Conservation (phyloP, 2,888 invertebrate genomes). For the Bhutanitis thaidina region DNA sequence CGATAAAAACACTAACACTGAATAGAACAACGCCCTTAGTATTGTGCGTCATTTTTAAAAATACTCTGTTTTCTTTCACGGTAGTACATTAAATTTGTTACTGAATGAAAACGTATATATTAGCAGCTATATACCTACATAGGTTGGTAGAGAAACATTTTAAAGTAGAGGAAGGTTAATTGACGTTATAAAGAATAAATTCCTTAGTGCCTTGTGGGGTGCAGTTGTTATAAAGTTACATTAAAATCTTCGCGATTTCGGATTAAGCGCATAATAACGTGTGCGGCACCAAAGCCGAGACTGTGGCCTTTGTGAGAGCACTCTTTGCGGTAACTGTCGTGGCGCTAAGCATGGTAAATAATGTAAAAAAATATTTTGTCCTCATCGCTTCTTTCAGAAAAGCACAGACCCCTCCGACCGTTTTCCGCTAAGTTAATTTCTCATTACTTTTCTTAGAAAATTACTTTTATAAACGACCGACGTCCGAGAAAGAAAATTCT, state of each 20-base stretch:
- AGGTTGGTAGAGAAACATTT: too few species aligned
- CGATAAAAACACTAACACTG: too few species aligned
- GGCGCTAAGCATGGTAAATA: slow-evolving; percentile 47
- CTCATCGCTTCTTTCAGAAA: slow-evolving; percentile 50
- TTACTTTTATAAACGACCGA: slow-evolving; percentile 63
- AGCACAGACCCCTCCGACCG: slow-evolving; percentile 44
- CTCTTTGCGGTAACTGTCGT: slow-evolving; percentile 46
- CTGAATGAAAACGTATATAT: too few species aligned
- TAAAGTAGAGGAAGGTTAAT: too few species aligned
- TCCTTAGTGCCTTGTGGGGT: too few species aligned
- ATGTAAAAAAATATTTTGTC: slow-evolving; percentile 62
- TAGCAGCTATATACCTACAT: too few species aligned
- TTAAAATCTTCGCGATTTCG: slow-evolving; percentile 54
- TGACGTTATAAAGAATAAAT: too few species aligned
- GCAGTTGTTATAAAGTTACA: slow-evolving; percentile 47
- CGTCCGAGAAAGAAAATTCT: slow-evolving; percentile 61
- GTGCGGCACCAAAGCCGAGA: slow-evolving; percentile 39
- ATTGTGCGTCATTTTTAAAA: too few species aligned
- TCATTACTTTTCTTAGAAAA: slow-evolving; percentile 74
- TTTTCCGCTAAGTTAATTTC: slow-evolving; percentile 75
- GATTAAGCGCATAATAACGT: slow-evolving; percentile 58
- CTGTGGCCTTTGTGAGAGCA: slow-evolving; percentile 49
- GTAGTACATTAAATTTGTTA: too few species aligned
- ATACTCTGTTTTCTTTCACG: too few species aligned
- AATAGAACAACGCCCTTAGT: too few species aligned